Conservation (phyloP, 1,140 invertebrate genomes). For the Parapsyche elsis region DNA sequence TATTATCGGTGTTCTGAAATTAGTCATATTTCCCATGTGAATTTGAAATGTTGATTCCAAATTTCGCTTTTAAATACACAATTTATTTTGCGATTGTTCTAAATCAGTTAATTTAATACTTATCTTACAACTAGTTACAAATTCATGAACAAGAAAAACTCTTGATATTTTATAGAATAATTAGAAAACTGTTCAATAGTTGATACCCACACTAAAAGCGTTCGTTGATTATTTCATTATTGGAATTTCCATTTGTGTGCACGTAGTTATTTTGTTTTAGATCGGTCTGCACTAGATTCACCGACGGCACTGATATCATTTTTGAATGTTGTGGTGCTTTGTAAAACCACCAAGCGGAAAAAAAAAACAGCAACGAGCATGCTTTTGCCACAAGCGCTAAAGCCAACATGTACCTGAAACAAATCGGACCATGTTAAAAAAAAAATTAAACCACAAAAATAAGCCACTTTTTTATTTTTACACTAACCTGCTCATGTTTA, state of each 20-base stretch:
- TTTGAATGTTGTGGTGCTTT: constrained; percentile 67
- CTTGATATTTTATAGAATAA: neutral
- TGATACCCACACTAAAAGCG: constrained; percentile 48
- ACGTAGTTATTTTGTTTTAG: constrained; percentile 50
- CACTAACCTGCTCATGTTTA: constrained; percentile 74
- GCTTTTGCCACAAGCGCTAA: constrained; percentile 74
- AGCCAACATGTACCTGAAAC: constrained; percentile 74
- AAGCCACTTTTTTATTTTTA: neutral
- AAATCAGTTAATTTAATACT: neutral
- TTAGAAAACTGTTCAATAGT: neutral
- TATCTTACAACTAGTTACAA: too few relatives aligned
- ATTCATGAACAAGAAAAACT: too few relatives aligned
- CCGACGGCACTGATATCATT: constrained; percentile 60
- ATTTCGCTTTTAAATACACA: neutral
- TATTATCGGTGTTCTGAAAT: too few relatives aligned
- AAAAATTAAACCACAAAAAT: neutral
- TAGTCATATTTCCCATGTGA: neutral
- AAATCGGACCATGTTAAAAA: constrained; percentile 10
- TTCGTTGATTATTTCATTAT: constrained; percentile 52
- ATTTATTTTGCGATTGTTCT: neutral
- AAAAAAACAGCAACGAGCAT: constrained; percentile 74
- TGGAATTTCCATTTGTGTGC: constrained; percentile 51
- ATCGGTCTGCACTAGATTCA: constrained; percentile 45
- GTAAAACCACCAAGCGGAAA: constrained; percentile 78
- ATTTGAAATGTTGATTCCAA: neutral